Percentiles rank a stretch among this genome's conserved stretches.
phyloP scores from a whole-genome alignment of 2,113 vertebrate genomes.

The Hepsetus odoe region DNA sequence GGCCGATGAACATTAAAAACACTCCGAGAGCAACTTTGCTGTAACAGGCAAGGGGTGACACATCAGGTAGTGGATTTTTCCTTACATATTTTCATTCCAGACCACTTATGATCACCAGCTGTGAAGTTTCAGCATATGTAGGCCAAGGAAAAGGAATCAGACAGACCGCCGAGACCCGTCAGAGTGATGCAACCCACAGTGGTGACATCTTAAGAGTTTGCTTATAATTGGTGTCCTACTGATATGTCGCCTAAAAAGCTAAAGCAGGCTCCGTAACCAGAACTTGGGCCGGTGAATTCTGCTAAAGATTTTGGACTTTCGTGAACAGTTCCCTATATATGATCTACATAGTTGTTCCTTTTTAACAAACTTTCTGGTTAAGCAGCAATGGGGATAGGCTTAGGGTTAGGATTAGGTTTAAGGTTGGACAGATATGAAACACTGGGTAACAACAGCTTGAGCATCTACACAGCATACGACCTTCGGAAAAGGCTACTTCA shows the following conservation, averaged over 20 bases:
- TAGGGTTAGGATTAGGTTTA: too few relatives aligned
- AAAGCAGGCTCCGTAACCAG: not conserved
- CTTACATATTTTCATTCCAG: slow-evolving; percentile 4
- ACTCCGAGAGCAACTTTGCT: not conserved
- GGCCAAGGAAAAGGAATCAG: not conserved
- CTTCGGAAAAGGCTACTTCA: too few relatives aligned
- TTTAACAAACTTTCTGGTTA: too few relatives aligned
- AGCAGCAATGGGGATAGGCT: too few relatives aligned
- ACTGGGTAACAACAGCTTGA: too few relatives aligned
- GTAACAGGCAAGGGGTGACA: not conserved
- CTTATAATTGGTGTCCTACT: slow-evolving; percentile 2
- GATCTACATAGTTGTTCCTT: too few relatives aligned
- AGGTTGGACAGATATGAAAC: too few relatives aligned
- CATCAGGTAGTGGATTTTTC: slow-evolving; percentile 8
- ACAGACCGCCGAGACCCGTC: not conserved
- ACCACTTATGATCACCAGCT: not conserved
- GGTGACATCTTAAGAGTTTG: not conserved
- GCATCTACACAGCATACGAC: too few relatives aligned
- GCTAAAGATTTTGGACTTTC: too few relatives aligned
- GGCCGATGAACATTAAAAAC: not conserved
- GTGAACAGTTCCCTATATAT: too few relatives aligned
- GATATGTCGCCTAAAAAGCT: slow-evolving; percentile 3
- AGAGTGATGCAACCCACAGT: not conserved
- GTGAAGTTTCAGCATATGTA: not conserved
- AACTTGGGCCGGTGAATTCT: too few relatives aligned